Evolutionary conservation across 2,888 invertebrate species (phyloP), one percentile per base, ranked within the genome.

Genomic region (Tetrapedia diversipes): DNA sequence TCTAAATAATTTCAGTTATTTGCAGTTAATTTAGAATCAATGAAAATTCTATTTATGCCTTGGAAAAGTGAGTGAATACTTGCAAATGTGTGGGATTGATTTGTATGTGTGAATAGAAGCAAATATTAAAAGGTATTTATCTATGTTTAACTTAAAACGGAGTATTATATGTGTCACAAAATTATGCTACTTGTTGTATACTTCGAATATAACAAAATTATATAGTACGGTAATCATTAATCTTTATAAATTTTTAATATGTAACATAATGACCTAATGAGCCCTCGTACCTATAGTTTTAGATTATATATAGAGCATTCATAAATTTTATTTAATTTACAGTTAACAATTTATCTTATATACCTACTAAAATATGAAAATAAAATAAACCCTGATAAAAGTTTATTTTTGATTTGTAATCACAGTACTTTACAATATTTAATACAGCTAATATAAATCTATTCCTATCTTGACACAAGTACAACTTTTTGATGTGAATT

Each of bases 341-440:
- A 89, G 86, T 89, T 90, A 89, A 86, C 87, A 86, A 89, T 88
- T 86, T 89, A 89, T 90, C 86, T 89, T 90, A 89, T 87, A 89
- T 86, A 86, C 85, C 83, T 86, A 88, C 86, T 88, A 86, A 89
- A 88, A 82, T 79, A 85, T 87, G 83, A 69, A 49, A 67, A 76
- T 76, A 74, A 77, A 77, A 61, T 39, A 37, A 68, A 43, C 57
- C 27, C 39, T 65, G 10, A 61, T n/a, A 19, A 19, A 53, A 8
- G 1, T 39, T 39, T 51, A 51, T 57, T 8, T 7, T 74, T 64
- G 3, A 41, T 29, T 63, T 57, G 11, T 47, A 37, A 4, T 34
- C 7, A 2, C 7, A 29, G 22, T 68, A 34, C 29, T 64, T 64
- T 4, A 34, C 43, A 45, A 16, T 67, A 60, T 64, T 64, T 56